Percentiles rank a stretch among this genome's conserved stretches.
phyloP scores from a whole-genome alignment of 2,113 vertebrate species.

The Chinchilla lanigera region DNA sequence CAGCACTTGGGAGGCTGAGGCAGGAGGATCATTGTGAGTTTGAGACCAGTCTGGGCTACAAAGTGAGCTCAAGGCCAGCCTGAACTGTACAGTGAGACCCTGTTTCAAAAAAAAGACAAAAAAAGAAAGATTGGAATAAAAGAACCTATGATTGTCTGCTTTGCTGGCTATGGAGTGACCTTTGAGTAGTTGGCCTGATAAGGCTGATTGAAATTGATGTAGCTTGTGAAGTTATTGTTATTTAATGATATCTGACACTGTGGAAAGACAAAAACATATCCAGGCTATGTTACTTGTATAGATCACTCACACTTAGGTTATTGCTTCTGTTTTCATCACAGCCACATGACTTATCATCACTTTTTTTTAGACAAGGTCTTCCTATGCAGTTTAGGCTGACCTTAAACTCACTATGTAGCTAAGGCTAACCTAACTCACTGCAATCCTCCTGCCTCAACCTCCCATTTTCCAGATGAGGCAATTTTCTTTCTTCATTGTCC shows the following conservation, averaged over 20 bases:
- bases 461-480: slow-evolving; percentile 36
- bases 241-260: not conserved
- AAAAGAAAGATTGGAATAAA: not conserved
- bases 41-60: too few species aligned
- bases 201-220: not conserved
- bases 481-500: not conserved
- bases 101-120: not conserved
- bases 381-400: not conserved
- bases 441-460: not conserved
- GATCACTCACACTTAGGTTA: not conserved
- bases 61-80: not conserved
- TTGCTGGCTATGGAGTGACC: not conserved
- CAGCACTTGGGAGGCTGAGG: not conserved
- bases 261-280: not conserved
- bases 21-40: not conserved
- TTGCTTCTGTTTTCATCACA: slow-evolving; percentile 24
- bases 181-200: not conserved
- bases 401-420: not conserved
- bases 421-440: not conserved
- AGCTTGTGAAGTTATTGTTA: not conserved
- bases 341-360: not conserved
- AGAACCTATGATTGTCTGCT: not conserved
- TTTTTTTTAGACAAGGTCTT: not conserved
- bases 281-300: not conserved
- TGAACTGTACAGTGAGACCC: not conserved